Base-by-base conservation (phyloP, 2,888 invertebrate genomes). In the Thecocarcelia acutangulata region DNA sequence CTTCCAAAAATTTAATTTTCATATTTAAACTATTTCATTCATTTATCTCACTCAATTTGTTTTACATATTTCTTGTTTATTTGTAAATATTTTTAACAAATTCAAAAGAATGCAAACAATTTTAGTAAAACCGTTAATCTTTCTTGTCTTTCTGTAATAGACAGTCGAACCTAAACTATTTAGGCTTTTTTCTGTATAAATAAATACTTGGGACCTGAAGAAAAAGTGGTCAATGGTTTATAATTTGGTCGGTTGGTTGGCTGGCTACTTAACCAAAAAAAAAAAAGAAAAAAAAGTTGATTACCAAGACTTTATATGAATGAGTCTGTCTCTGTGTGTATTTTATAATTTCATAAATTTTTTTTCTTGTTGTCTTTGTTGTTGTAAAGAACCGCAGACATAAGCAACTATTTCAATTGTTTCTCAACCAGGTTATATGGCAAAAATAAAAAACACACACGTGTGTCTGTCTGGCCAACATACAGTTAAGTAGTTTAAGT, bases 401-500 rank as follows among this genome's bases (percentile, higher is more conserved):
- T 83, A 75, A 81, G 70, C 77, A 77, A 81, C 70, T 75, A 78
- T 81, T 83, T 72, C 70, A 70, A 76, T 78, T 82, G 74, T 82
- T 75, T 80, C 59, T 77, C 77, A 82, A 78, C 77, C 73, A 64
- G 77, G 77, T 74, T 81, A 73, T 76, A 68, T 33, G 8, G 40
- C 46, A 58, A 15, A 37, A 2, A 48, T 19, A 37, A 72, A 5
- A 33, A 33, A 33, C 8, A 9, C 33, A 33, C 9, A 33, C 13
- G 40, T 52, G 19, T 48, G 13, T 64, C 24, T 37, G 21, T 59
- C 17, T 21, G 21, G 15, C n/a, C 61, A n/a, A 63, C 44, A 76
- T 17, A 66, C 74, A 74, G 40, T 58, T 48, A 40, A 52, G 33
- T 61, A n/a, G 37, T 56, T 64, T 59, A 46, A 70, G 63, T 40